These are phyloP conservation scores for Mimas tiliae DNA, from an alignment of 2,888 invertebrate species.

Conservation along the genomic window DNA sequence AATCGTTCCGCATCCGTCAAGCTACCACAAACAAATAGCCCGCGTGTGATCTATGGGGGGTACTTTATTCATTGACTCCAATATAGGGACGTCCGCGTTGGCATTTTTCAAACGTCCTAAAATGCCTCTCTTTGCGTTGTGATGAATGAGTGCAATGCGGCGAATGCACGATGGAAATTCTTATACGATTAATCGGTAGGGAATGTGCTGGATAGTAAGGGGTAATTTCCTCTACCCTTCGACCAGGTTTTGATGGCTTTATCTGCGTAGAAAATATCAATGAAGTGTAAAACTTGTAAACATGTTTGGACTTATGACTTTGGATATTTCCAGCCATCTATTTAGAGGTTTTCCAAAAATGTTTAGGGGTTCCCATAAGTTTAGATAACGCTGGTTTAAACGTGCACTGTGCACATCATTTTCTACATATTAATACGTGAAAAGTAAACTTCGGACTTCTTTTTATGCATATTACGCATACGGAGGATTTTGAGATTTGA, in stretches of 20 bases:
- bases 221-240: not conserved
- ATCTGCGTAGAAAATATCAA: not conserved
- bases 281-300: not conserved
- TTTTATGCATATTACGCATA: too few relatives aligned
- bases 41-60: slow-evolving; percentile 55
- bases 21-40: slow-evolving; percentile 64
- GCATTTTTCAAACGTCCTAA: slow-evolving; percentile 40
- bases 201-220: not conserved
- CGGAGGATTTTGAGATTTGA: too few relatives aligned
- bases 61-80: slow-evolving; percentile 56
- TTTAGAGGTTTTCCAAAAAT: too few relatives aligned
- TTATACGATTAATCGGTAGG: slow-evolving; percentile 4
- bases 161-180: slow-evolving; percentile 15
- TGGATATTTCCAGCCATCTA: too few relatives aligned
- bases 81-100: slow-evolving; percentile 46
- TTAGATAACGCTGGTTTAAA: too few relatives aligned
- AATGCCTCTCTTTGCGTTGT: slow-evolving; percentile 23
- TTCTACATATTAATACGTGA: too few relatives aligned
- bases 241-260: not conserved
- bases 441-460: too few relatives aligned
- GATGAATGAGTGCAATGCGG: slow-evolving; percentile 21
- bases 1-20: slow-evolving; percentile 62
- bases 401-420: too few relatives aligned
- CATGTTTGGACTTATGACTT: not conserved
- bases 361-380: too few relatives aligned